phyloP scores from a whole-genome alignment of 2,888 invertebrate species.

The Tetheella fluctuosa region DNA sequence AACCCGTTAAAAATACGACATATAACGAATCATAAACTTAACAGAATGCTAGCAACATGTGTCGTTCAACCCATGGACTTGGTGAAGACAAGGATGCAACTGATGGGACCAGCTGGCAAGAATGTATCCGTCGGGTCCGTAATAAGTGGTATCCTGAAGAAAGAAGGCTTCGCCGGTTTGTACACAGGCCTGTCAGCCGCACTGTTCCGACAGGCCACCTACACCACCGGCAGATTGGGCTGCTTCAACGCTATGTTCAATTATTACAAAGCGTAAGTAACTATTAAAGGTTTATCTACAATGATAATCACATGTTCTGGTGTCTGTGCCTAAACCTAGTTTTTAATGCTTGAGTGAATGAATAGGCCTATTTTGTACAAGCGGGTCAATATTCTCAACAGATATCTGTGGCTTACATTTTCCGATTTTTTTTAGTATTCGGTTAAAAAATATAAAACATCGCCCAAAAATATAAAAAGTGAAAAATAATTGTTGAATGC shows the following conservation, averaged over 20 bases:
- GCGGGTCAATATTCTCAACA: too few relatives aligned
- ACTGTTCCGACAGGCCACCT: constrained; percentile 96
- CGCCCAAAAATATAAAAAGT: too few relatives aligned
- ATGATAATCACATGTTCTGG: not conserved
- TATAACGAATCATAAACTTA: too few relatives aligned
- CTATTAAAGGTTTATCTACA: not conserved
- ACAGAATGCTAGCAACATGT: constrained; percentile 56
- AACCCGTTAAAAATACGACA: too few relatives aligned
- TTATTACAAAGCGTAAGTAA: constrained; percentile 77
- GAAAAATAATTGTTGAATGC: too few relatives aligned
- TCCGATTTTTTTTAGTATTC: too few relatives aligned
- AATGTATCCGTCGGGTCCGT: constrained; percentile 83
- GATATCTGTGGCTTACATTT: too few relatives aligned
- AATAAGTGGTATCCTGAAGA: constrained; percentile 89
- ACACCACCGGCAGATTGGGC: constrained; percentile 97
- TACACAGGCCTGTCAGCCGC: constrained; percentile 96
- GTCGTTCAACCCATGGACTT: constrained; percentile 62
- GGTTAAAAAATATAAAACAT: too few relatives aligned
- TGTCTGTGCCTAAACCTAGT: too few relatives aligned
- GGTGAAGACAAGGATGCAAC: constrained; percentile 64
- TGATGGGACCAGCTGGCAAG: constrained; percentile 81
- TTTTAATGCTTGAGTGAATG: too few relatives aligned
- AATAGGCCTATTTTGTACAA: too few relatives aligned
- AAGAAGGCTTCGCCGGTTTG: constrained; percentile 92
- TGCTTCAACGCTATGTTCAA: constrained; percentile 95